These are phyloP conservation scores for Cremastinae sp. DNA, from an alignment of 2,888 invertebrate genomes.

Conservation along the genomic window DNA sequence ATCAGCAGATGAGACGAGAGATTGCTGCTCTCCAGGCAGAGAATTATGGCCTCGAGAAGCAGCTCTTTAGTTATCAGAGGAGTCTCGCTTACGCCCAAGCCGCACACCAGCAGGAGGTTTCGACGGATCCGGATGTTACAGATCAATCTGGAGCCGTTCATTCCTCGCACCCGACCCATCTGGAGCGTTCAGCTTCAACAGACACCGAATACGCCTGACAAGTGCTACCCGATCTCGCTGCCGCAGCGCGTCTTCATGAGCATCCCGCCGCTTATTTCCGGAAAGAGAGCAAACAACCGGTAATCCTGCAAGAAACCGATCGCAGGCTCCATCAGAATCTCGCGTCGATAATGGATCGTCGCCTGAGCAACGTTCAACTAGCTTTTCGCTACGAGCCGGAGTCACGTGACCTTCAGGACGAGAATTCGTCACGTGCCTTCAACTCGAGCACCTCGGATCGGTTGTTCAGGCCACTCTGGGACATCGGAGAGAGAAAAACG, in stretches of 20 bases:
- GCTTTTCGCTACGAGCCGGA: slow-evolving; percentile 66
- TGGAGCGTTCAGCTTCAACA: slow-evolving; percentile 82
- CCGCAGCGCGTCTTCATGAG: slow-evolving; percentile 41
- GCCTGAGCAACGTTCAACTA: slow-evolving; percentile 75
- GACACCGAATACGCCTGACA: slow-evolving; percentile 89
- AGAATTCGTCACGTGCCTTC: slow-evolving; percentile 25
- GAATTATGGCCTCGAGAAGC: slow-evolving; percentile 90
- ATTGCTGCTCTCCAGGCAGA: slow-evolving; percentile 90
- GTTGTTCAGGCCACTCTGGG: slow-evolving; percentile 43
- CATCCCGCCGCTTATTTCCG: slow-evolving; percentile 30
- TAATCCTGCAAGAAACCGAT: slow-evolving; percentile 67
- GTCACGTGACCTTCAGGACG: slow-evolving; percentile 54
- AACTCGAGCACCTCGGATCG: slow-evolving; percentile 57
- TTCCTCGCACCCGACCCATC: slow-evolving; percentile 75
- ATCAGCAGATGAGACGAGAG: slow-evolving; percentile 92
- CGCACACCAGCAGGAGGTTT: slow-evolving; percentile 74
- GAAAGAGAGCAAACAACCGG: neutral
- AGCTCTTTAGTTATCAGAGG: slow-evolving; percentile 91
- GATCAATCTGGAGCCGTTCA: slow-evolving; percentile 70
- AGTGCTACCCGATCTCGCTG: slow-evolving; percentile 68
- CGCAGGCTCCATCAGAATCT: slow-evolving; percentile 74
- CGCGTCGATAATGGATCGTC: slow-evolving; percentile 74
- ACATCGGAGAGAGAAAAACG: slow-evolving; percentile 20
- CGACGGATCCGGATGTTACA: slow-evolving; percentile 19
- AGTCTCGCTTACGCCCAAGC: slow-evolving; percentile 88